Evolutionary conservation across 2,113 vertebrate species (phyloP).

Genomic region (Ibidorhyncha struthersii): DNA sequence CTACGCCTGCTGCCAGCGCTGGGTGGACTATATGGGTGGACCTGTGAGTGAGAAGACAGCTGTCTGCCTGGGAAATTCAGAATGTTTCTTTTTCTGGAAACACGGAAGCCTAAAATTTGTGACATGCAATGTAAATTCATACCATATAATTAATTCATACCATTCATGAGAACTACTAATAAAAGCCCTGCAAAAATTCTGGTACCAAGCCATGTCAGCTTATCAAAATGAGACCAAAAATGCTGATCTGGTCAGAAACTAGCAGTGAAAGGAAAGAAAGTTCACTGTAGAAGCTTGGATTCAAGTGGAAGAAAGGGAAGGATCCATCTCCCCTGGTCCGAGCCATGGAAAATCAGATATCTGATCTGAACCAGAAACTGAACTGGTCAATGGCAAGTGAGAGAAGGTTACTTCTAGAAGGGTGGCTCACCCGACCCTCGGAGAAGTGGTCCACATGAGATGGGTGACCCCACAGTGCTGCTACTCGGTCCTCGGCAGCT

Average conservation of each 20-base stretch:
- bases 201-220: not conserved
- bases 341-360: not conserved
- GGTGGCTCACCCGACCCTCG: not conserved
- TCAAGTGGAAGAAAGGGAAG: not conserved
- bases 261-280: not conserved
- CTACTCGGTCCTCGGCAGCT: not conserved
- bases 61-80: not conserved
- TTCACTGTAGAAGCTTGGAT: not conserved
- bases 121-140: not conserved
- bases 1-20: not conserved
- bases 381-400: not conserved
- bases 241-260: not conserved
- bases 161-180: not conserved
- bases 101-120: not conserved
- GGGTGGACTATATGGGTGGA: not conserved
- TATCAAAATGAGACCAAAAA: not conserved
- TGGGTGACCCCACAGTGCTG: not conserved
- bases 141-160: not conserved
- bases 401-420: not conserved
- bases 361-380: not conserved
- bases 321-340: rapidly evolving
- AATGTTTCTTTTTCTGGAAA: slow-evolving; percentile 8
- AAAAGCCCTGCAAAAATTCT: not conserved
- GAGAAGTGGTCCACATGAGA: not conserved
- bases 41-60: not conserved